Conservation (phyloP, 2,797 vertebrate genomes). For the Hybognathus amarus region DNA sequence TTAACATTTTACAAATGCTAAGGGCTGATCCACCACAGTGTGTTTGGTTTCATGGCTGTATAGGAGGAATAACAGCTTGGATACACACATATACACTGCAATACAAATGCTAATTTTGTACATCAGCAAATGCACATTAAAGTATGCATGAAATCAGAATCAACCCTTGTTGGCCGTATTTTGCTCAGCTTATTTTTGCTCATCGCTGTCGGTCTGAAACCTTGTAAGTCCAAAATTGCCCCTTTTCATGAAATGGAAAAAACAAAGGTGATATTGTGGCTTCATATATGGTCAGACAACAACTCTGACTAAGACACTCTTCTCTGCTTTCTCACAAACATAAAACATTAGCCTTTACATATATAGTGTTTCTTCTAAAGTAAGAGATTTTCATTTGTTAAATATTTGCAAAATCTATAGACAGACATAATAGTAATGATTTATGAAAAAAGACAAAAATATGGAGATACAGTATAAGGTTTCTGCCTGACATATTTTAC, state of each 20-base stretch:
- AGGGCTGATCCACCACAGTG: conserved; percentile 60
- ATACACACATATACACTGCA: conserved; percentile 14
- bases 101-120: conserved; percentile 32
- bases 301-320: no score
- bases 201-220: not conserved
- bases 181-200: not conserved
- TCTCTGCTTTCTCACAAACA: no score
- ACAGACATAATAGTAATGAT: not conserved
- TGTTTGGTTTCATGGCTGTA: conserved; percentile 37
- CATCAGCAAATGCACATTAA: not conserved
- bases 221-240: not conserved
- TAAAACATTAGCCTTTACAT: not conserved
- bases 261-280: not conserved
- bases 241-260: not conserved
- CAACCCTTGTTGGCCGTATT: not conserved
- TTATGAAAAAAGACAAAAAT: not conserved
- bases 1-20: conserved; percentile 79
- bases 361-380: not conserved
- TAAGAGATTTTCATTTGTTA: not conserved
- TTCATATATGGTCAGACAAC: not conserved
- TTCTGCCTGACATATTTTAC: no score
- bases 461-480: no score
- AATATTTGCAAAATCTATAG: not conserved
- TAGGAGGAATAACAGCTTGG: conserved; percentile 15
- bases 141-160: not conserved